Evolutionary conservation across 2,888 invertebrate genomes (phyloP).

Genomic region (Silvanus unidentatus): DNA sequence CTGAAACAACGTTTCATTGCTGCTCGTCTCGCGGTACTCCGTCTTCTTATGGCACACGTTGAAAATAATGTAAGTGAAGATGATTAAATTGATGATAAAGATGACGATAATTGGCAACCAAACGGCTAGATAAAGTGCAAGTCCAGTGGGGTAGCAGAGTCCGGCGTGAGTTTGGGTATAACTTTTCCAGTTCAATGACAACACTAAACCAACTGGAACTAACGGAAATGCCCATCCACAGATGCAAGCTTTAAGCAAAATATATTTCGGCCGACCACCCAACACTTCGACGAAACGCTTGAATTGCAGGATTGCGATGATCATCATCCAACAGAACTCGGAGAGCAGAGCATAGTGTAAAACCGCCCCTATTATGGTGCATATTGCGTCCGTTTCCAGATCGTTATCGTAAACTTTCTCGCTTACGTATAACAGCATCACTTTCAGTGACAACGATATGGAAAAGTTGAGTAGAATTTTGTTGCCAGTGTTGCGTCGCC

Average conservation of each 20-base stretch:
- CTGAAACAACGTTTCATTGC: constrained; percentile 45
- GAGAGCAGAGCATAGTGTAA: constrained; percentile 63
- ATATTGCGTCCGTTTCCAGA: constrained; percentile 38
- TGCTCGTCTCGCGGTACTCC: constrained; percentile 28
- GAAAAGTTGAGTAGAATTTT: constrained; percentile 39
- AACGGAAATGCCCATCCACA: constrained; percentile 60
- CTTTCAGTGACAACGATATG: constrained; percentile 33
- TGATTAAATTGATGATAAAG: constrained; percentile 52
- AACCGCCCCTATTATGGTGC: constrained; percentile 52
- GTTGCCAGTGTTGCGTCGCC: constrained; percentile 50
- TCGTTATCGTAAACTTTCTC: constrained; percentile 14
- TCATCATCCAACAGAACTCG: constrained; percentile 68
- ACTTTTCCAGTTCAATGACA: constrained; percentile 47
- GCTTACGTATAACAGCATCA: constrained; percentile 30
- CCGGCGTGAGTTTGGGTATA: constrained; percentile 44
- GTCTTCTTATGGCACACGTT: constrained; percentile 45
- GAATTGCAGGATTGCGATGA: constrained; percentile 63
- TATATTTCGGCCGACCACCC: constrained; percentile 48
- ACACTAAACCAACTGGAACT: constrained; percentile 50
- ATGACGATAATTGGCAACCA: constrained; percentile 52
- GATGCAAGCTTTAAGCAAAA: constrained; percentile 52
- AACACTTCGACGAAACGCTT: constrained; percentile 60
- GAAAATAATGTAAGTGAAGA: constrained; percentile 55
- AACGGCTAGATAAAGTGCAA: constrained; percentile 52
- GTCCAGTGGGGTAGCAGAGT: constrained; percentile 53